These are phyloP conservation scores for Micrasema longulum DNA, from an alignment of 1,140 invertebrate species.

Conservation along the genomic window DNA sequence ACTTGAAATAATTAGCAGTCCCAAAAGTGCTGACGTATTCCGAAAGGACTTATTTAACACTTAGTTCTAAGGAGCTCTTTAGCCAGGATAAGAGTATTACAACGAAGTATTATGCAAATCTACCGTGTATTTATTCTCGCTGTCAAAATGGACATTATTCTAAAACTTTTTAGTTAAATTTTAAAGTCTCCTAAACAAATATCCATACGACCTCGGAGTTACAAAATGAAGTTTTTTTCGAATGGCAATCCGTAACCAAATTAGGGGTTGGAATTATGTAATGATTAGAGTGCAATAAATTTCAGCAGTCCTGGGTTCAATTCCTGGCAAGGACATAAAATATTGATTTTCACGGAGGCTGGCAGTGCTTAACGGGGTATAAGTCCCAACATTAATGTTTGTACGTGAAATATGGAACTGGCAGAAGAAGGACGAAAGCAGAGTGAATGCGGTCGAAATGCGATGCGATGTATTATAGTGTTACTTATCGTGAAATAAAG, in stretches of 20 bases:
- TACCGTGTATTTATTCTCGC: conserved; percentile 17
- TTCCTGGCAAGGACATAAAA: neutral
- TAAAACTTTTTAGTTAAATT: conserved; percentile 28
- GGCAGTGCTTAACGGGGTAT: neutral
- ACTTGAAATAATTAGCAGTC: conserved; percentile 30
- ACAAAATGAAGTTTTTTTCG: conserved; percentile 9
- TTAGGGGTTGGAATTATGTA: neutral
- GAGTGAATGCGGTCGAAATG: too few relatives aligned
- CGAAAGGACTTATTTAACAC: conserved; percentile 22
- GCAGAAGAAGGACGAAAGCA: too few relatives aligned
- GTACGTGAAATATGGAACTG: too few relatives aligned
- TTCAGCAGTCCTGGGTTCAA: neutral
- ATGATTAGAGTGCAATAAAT: neutral
- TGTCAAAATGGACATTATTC: conserved; percentile 25
- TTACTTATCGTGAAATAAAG: too few relatives aligned
- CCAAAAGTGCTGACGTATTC: conserved; percentile 30
- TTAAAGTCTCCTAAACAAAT: conserved; percentile 29
- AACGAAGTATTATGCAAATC: conserved; percentile 19
- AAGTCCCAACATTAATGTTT: neutral
- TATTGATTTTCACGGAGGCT: neutral
- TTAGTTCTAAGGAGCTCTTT: conserved; percentile 22
- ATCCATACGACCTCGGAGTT: conserved; percentile 12
- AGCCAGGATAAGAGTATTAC: conserved; percentile 2
- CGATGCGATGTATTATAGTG: too few relatives aligned
- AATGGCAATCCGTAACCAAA: neutral